Base-by-base conservation (phyloP, 2,113 vertebrate species). In the Ifrita kowaldi region DNA sequence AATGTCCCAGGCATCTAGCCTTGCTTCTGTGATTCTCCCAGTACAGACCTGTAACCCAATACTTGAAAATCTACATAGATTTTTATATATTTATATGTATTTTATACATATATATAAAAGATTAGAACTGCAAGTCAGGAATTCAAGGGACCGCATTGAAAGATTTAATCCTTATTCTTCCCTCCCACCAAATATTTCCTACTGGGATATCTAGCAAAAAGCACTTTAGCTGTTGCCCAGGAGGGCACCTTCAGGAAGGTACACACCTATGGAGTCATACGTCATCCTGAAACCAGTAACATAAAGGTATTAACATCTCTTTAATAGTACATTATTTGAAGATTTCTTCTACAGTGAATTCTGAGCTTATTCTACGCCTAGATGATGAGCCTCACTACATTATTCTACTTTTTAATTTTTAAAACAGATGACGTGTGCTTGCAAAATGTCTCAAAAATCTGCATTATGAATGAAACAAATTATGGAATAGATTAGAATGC, bases 401-500 rank as follows among this genome's bases (percentile, higher is more conserved):
- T 53, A 74, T 28, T 65, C 26, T 79, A 50, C 26, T 35, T 63
- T 52, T 41, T 46, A 32, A 6, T 63, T 79, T 80, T 55, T 52
- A 33, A 77, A 91, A 70, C 16, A 71, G 67, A 80, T 79, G 37
- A 73, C 3, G 9, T 53, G 19, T 22, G 35, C 27, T 52, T 59
- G 27, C 33, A 95, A 91, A 63, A 70, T 39, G 20, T 81, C 50
- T 95, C 39, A 62, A 88, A 96, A 83, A 27, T 14, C 60, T 87
- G 44, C 11, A 35, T 41, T 77, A 93, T 37, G 39, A 94, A 93
- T 77, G 21, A 93, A 84, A 85, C 32, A 89, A 93, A 81, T 77
- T 70, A 92, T 44, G 27, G 74, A 95, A 74, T 15, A 88, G 41
- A 91, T 90, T 49, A 83, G 37, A 93, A 95, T 74, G 73, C 59